A percentile compares a stretch with the other conserved stretches of the same genome.
phyloP scores from a whole-genome alignment of 2,113 vertebrate genomes.

The Vireo altiloquus region DNA sequence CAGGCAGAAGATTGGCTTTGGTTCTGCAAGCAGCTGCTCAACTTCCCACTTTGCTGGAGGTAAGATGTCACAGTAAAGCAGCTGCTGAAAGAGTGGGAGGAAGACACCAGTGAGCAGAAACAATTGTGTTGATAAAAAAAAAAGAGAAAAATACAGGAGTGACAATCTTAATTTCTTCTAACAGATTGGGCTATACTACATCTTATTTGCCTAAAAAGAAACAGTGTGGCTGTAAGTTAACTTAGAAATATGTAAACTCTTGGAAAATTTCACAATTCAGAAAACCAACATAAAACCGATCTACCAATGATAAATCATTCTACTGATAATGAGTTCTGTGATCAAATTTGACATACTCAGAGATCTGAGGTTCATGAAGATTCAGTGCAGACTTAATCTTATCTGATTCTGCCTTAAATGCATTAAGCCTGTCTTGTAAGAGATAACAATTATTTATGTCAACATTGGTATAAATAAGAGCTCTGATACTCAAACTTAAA shows the following conservation, averaged over 20 bases:
- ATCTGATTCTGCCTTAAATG: slow-evolving; percentile 11
- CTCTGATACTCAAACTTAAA: not conserved
- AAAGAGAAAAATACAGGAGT: not conserved
- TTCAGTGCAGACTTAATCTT: slow-evolving; percentile 11
- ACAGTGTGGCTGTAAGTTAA: not conserved
- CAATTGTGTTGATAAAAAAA: slow-evolving; percentile 16
- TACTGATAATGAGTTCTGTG: not conserved
- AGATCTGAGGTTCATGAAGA: not conserved
- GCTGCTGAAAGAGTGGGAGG: slow-evolving; percentile 48
- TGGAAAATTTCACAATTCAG: not conserved
- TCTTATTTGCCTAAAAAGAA: slow-evolving; percentile 11
- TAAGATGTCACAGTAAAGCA: slow-evolving; percentile 60
- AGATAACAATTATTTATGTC: not conserved
- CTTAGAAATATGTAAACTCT: not conserved
- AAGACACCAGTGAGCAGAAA: slow-evolving; percentile 28
- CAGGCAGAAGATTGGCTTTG: slow-evolving; percentile 57
- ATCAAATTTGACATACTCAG: slow-evolving; percentile 6
- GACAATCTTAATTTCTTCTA: slow-evolving; percentile 2
- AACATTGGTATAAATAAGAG: not conserved
- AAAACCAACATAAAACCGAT: not conserved
- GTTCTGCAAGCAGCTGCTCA: slow-evolving; percentile 51
- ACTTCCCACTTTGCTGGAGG: slow-evolving; percentile 59
- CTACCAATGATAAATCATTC: not conserved
- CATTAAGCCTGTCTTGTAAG: not conserved
- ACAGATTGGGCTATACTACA: not conserved